These are phyloP conservation scores for Caenorhabditis briggsae DNA, from an alignment of 1,140 invertebrate genomes.

Conservation along the genomic window DNA sequence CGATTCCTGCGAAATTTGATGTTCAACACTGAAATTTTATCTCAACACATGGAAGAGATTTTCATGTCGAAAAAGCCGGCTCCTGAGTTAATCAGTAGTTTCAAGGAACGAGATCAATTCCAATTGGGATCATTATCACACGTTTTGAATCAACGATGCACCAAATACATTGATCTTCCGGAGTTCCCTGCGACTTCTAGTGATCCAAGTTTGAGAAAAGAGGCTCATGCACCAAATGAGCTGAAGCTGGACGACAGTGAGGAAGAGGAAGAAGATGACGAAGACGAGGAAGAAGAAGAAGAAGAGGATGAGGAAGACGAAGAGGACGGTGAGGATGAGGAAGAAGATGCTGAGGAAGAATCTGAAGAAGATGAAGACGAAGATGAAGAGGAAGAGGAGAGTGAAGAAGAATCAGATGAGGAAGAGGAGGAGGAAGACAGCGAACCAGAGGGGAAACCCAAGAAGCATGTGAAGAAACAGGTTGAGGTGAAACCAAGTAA, in stretches of 20 bases:
- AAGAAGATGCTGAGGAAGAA: conserved; percentile 74
- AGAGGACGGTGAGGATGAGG: conserved; percentile 69
- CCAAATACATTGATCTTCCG: conserved; percentile 90
- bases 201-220: conserved; percentile 85
- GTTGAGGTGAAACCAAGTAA: conserved; percentile 41
- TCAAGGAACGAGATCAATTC: conserved; percentile 85
- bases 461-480: conserved; percentile 19
- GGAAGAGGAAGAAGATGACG: conserved; percentile 73
- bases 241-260: conserved; percentile 59
- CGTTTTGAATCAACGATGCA: conserved; percentile 88
- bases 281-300: conserved; percentile 70
- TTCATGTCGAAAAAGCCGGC: conserved; percentile 93
- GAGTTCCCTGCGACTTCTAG: conserved; percentile 86
- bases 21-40: conserved; percentile 60
- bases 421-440: conserved; percentile 68
- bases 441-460: conserved; percentile 60
- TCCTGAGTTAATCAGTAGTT: conserved; percentile 83
- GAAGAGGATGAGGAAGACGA: conserved; percentile 72
- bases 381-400: conserved; percentile 76
- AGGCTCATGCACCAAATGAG: conserved; percentile 79
- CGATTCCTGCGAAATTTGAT: conserved; percentile 73
- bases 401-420: conserved; percentile 75
- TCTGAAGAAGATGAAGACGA: conserved; percentile 70
- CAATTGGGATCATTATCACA: conserved; percentile 95
- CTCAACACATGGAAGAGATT: conserved; percentile 80